Conservation (phyloP, 2,888 invertebrate species). For the Drymonia ruficornis region DNA sequence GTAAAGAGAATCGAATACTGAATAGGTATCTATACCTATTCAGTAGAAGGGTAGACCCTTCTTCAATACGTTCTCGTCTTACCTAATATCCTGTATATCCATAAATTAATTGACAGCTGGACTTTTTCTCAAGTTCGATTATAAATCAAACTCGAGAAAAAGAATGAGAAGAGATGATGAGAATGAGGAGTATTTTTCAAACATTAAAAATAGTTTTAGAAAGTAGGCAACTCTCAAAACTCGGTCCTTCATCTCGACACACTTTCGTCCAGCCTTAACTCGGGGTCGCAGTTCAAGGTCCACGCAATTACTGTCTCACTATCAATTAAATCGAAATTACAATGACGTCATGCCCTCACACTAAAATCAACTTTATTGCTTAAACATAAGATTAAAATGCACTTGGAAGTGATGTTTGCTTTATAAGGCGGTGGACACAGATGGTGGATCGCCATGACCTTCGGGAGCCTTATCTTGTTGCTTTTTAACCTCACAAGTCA, state of each 20-base stretch:
- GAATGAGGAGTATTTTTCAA: too few species aligned
- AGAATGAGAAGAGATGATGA: too few species aligned
- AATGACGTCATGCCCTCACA: slow-evolving; percentile 29
- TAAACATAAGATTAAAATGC: slow-evolving; percentile 28
- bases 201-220: neutral
- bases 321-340: slow-evolving; percentile 26
- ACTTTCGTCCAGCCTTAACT: slow-evolving; percentile 34
- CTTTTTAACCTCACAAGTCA: slow-evolving; percentile 40
- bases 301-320: slow-evolving; percentile 28
- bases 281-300: slow-evolving; percentile 32
- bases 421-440: slow-evolving; percentile 55
- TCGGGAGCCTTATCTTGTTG: slow-evolving; percentile 43
- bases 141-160: too few species aligned
- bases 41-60: too few species aligned
- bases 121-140: too few species aligned
- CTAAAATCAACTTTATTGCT: slow-evolving; percentile 24
- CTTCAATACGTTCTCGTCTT: too few species aligned
- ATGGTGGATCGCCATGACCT: slow-evolving; percentile 71
- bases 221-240: slow-evolving; percentile 1
- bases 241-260: slow-evolving; percentile 23
- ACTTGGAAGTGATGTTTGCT: slow-evolving; percentile 35
- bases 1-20: too few species aligned
- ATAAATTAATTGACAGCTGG: too few species aligned
- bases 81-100: too few species aligned
- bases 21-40: too few species aligned